Percentiles rank a stretch among this genome's conserved stretches.
Conservation (phyloP, 2,113 vertebrate species). For the Psittacus erithacus region DNA sequence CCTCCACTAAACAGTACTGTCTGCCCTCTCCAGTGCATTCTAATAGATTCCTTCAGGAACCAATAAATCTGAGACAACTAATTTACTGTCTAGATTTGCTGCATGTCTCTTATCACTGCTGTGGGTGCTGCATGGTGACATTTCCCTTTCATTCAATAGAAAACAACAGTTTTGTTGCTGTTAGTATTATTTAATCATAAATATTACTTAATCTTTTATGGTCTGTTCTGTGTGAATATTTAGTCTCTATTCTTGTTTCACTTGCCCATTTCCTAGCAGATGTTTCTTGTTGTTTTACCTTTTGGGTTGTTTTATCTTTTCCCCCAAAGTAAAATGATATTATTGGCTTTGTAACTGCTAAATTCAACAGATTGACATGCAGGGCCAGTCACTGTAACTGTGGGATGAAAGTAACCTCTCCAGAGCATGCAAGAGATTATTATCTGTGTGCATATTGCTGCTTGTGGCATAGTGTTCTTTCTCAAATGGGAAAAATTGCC, state of each 20-base stretch:
- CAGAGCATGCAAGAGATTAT: not conserved
- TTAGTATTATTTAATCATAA: not conserved
- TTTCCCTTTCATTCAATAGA: not conserved
- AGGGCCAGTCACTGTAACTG: not conserved
- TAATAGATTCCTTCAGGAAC: not conserved
- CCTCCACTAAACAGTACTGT: not conserved
- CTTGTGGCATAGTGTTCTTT: not conserved
- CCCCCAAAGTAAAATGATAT: fast-evolving
- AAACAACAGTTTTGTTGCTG: not conserved
- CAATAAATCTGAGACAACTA: not conserved
- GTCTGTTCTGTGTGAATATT: not conserved
- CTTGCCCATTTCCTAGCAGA: not conserved
- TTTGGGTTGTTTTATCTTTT: fast-evolving
- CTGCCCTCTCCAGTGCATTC: not conserved
- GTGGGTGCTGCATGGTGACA: not conserved
- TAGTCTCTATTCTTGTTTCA: not conserved
- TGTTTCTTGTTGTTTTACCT: not conserved
- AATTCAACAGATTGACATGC: not conserved
- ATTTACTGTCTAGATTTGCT: not conserved
- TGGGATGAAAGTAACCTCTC: not conserved
- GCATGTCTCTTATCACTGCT: not conserved
- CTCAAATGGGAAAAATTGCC: not conserved
- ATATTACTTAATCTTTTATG: not conserved
- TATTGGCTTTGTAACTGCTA: not conserved
- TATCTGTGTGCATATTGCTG: not conserved